These are phyloP conservation scores for Prionailurus viverrinus DNA, from an alignment of 2,113 vertebrate genomes.

Conservation along the genomic window DNA sequence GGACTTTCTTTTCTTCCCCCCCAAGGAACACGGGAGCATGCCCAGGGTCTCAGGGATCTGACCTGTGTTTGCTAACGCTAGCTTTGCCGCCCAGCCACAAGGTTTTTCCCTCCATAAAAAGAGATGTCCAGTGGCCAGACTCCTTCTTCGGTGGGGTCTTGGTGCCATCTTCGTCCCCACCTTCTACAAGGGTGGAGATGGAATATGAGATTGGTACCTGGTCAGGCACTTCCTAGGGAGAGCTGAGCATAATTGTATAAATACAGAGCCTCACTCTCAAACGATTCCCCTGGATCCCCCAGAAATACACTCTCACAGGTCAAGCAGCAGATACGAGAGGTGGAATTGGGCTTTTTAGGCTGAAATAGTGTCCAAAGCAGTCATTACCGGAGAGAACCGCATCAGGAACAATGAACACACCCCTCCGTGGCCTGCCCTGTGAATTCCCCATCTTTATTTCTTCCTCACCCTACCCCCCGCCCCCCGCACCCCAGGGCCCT, in stretches of 20 bases:
- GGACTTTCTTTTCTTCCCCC: neutral
- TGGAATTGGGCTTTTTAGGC: neutral
- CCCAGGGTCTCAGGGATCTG: neutral
- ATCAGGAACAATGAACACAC: accelerated
- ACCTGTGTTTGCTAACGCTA: neutral
- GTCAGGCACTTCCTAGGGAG: neutral
- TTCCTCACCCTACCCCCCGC: neutral
- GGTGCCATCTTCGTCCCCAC: neutral
- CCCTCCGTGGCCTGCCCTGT: accelerated
- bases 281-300: neutral
- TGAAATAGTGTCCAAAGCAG: neutral
- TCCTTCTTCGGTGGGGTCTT: neutral
- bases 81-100: neutral
- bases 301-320: neutral
- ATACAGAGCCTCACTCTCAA: neutral
- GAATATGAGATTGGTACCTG: neutral
- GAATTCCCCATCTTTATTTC: neutral
- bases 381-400: neutral
- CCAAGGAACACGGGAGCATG: accelerated
- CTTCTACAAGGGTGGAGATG: neutral
- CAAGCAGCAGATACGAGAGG: neutral
- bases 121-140: neutral
- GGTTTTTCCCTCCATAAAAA: neutral
- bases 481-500: accelerated
- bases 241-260: neutral